These are phyloP conservation scores for Brachyhypopomus gauderio DNA, from an alignment of 2,113 vertebrate species.

Conservation along the genomic window DNA sequence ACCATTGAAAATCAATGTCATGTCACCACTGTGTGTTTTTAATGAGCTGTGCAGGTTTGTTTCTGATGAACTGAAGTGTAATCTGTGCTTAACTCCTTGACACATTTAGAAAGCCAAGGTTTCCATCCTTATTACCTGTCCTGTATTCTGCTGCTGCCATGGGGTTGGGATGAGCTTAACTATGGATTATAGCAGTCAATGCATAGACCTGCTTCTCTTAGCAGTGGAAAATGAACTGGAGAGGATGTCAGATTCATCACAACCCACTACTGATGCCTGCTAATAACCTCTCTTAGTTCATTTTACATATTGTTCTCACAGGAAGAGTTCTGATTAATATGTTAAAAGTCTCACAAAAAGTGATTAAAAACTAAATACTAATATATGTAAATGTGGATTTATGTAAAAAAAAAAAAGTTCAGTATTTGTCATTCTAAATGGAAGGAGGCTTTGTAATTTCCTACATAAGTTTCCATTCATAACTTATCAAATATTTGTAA, in stretches of 20 bases:
- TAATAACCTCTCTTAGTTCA: slow-evolving; percentile 93
- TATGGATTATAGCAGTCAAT: slow-evolving; percentile 99
- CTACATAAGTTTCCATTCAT: too few relatives aligned
- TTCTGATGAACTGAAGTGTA: slow-evolving; percentile 66
- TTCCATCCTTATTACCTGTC: slow-evolving; percentile 85
- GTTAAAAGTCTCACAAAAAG: slow-evolving; percentile 32
- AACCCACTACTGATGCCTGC: slow-evolving; percentile 88
- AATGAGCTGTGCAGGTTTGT: slow-evolving; percentile 42
- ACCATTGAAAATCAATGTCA: slow-evolving; percentile 20
- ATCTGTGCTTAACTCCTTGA: slow-evolving; percentile 62
- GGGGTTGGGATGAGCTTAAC: slow-evolving; percentile 87
- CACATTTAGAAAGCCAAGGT: slow-evolving; percentile 86
- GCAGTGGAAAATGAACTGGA: slow-evolving; percentile 96
- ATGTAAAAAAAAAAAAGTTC: background rate
- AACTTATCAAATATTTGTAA: too few relatives aligned
- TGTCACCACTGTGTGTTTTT: slow-evolving; percentile 35
- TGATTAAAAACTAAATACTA: background rate
- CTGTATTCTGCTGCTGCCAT: slow-evolving; percentile 82
- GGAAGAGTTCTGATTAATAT: slow-evolving; percentile 57
- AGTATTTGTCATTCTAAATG: too few relatives aligned
- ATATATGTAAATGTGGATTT: background rate
- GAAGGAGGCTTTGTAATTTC: too few relatives aligned
- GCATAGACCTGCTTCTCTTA: slow-evolving; percentile 84
- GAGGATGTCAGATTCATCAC: slow-evolving; percentile 97
- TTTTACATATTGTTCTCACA: slow-evolving; percentile 86